These are phyloP conservation scores for Xanthorhoe designata DNA, from an alignment of 2,888 invertebrate genomes.

Conservation along the genomic window DNA sequence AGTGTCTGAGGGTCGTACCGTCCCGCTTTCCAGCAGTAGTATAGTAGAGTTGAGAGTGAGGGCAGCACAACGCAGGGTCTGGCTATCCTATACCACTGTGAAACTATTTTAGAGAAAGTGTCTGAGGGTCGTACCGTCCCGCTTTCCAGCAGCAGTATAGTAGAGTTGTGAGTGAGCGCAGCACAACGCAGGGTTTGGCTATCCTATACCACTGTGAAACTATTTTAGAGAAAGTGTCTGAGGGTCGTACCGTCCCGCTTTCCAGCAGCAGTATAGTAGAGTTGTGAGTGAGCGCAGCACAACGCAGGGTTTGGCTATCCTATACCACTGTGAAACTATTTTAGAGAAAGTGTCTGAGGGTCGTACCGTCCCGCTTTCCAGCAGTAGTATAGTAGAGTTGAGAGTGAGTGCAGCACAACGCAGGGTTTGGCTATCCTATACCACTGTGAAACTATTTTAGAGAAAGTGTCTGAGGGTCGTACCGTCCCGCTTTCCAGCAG, in stretches of 20 bases:
- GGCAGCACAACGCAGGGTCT: slow-evolving; percentile 84
- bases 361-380: slow-evolving; percentile 87
- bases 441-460: too few species aligned
- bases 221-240: slow-evolving; percentile 23
- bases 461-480: slow-evolving; percentile 49
- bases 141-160: slow-evolving; percentile 87
- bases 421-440: slow-evolving; percentile 65
- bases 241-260: slow-evolving; percentile 84
- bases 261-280: slow-evolving; percentile 88
- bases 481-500: slow-evolving; percentile 87
- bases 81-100: too few species aligned
- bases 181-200: slow-evolving; percentile 55
- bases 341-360: slow-evolving; percentile 18
- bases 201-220: too few species aligned
- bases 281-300: slow-evolving; percentile 87
- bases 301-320: slow-evolving; percentile 75
- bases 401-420: slow-evolving; percentile 85
- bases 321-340: too few species aligned
- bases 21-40: slow-evolving; percentile 87
- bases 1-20: slow-evolving; percentile 72
- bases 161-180: slow-evolving; percentile 88
- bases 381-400: slow-evolving; percentile 88
- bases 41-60: slow-evolving; percentile 89
- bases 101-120: slow-evolving; percentile 28
- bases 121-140: slow-evolving; percentile 81